Percentiles rank a stretch among this genome's conserved stretches.
Evolutionary conservation across 2,888 invertebrate genomes (phyloP).

Genomic region (Drosophila neotestacea): DNA sequence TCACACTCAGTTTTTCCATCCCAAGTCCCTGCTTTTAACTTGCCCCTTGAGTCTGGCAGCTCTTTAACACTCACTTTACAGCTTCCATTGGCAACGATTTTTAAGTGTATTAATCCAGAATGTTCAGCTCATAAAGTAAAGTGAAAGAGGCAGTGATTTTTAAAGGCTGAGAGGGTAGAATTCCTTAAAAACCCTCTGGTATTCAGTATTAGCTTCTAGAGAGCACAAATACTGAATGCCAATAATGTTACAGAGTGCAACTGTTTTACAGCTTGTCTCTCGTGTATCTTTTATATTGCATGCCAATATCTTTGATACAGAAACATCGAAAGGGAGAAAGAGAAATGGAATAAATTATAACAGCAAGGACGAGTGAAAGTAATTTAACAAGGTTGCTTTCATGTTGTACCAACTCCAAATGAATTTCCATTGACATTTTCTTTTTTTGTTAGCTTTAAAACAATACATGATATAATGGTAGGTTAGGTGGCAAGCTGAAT

Average conservation of each 20-base stretch:
- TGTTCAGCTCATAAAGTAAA: constrained; percentile 53
- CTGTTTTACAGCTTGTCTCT: constrained; percentile 41
- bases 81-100: constrained; percentile 41
- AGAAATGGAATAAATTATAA: constrained; percentile 13
- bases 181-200: constrained; percentile 20
- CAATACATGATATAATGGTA: no score
- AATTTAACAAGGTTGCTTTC: not conserved
- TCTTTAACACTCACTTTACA: constrained; percentile 64
- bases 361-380: constrained; percentile 1
- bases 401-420: not conserved
- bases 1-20: no score
- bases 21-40: not conserved
- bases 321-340: not conserved
- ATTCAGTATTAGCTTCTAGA: constrained; percentile 36
- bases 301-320: constrained; percentile 40
- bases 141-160: constrained; percentile 45
- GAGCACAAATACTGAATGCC: constrained; percentile 20
- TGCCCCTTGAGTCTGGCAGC: constrained; percentile 43
- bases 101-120: constrained; percentile 63
- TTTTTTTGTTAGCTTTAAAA: no score
- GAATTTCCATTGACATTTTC: not conserved
- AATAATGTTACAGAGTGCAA: constrained; percentile 14
- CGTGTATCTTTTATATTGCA: constrained; percentile 58
- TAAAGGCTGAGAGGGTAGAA: not conserved
- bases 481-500: no score